Percentiles rank a stretch among this genome's conserved stretches.
Conservation (phyloP, 2,113 vertebrate species). For the Vireo altiloquus region DNA sequence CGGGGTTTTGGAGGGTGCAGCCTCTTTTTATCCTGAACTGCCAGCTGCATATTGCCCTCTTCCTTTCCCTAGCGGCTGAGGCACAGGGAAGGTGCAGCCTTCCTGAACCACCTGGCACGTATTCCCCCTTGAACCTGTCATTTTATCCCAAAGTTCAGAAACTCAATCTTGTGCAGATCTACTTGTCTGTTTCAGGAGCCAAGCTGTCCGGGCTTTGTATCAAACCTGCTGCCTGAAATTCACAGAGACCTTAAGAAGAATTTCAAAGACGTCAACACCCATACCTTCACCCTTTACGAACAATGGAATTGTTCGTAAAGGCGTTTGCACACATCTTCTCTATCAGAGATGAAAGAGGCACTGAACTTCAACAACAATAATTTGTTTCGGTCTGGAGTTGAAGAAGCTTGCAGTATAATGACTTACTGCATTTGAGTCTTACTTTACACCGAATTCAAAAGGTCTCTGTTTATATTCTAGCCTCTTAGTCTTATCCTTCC, state of each 20-base stretch:
- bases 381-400: neutral
- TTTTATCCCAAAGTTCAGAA: neutral
- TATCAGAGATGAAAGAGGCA: neutral
- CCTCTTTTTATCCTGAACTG: too few relatives aligned
- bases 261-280: neutral
- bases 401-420: neutral
- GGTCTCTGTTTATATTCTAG: neutral
- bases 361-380: neutral
- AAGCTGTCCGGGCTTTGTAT: too few relatives aligned
- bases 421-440: neutral
- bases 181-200: neutral
- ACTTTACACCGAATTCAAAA: neutral
- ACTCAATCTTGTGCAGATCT: too few relatives aligned
- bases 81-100: neutral
- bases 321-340: too few relatives aligned
- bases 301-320: neutral
- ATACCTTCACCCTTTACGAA: neutral
- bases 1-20: fast-evolving
- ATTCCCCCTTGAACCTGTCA: fast-evolving
- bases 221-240: neutral
- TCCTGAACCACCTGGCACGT: fast-evolving
- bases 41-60: fast-evolving
- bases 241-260: too few relatives aligned
- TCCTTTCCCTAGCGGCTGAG: neutral
- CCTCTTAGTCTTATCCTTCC: neutral